Percentiles rank a stretch among this genome's conserved stretches.
These are phyloP conservation scores for Aphidoletes aphidimyza DNA, from an alignment of 2,888 invertebrate species.

Conservation along the genomic window DNA sequence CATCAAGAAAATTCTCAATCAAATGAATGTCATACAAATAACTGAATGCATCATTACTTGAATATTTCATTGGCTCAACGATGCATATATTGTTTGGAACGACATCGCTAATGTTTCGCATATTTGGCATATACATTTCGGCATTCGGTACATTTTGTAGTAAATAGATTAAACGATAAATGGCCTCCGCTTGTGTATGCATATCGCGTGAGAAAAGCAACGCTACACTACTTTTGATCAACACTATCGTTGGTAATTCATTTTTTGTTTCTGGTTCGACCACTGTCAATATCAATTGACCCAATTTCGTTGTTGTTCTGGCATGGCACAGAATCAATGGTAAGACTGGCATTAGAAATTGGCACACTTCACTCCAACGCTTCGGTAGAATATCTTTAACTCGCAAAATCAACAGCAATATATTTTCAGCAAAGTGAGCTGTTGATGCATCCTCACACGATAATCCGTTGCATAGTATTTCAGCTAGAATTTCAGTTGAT, in stretches of 20 bases:
- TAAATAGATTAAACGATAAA: conserved; percentile 61
- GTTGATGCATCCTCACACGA: conserved; percentile 57
- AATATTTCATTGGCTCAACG: conserved; percentile 59
- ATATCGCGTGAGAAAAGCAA: conserved; percentile 40
- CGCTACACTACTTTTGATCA: conserved; percentile 59
- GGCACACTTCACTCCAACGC: conserved; percentile 59
- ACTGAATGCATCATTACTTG: conserved; percentile 60
- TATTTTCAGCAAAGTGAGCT: conserved; percentile 62
- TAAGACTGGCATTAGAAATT: conserved; percentile 60
- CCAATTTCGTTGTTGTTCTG: conserved; percentile 58
- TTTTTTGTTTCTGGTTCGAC: conserved; percentile 61
- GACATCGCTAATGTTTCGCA: conserved; percentile 60
- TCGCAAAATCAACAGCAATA: conserved; percentile 62
- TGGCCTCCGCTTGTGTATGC: conserved; percentile 61
- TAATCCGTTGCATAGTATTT: conserved; percentile 60
- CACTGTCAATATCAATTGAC: conserved; percentile 59
- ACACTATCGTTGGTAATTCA: conserved; percentile 58
- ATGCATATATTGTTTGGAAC: conserved; percentile 62
- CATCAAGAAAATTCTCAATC: conserved; percentile 59
- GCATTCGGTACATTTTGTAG: conserved; percentile 59
- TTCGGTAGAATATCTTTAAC: conserved; percentile 60
- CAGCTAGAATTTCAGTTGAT: conserved; percentile 60
- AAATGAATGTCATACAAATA: conserved; percentile 58
- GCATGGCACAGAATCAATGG: conserved; percentile 61
- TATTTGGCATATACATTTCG: conserved; percentile 59